Evolutionary conservation across 2,797 vertebrate genomes (phyloP).

Genomic region (Macrochelys suwanniensis): DNA sequence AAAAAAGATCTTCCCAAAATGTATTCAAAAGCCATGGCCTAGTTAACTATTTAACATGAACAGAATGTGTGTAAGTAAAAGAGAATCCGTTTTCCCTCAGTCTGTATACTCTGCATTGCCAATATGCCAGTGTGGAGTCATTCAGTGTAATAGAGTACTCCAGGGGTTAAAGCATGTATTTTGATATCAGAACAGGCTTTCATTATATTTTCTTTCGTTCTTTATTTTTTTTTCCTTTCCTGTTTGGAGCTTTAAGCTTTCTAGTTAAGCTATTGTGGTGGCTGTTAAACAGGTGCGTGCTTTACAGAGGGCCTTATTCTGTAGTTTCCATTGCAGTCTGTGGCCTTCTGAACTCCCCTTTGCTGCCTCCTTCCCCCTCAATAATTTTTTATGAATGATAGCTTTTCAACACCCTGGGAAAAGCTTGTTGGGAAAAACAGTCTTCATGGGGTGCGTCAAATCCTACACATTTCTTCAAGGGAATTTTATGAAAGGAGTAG

Average conservation of each 20-base stretch:
- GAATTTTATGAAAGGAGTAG: slow-evolving; percentile 69
- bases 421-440: slow-evolving; percentile 74
- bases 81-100: background rate
- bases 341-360: slow-evolving; percentile 81
- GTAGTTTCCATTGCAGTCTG: slow-evolving; percentile 74
- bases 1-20: background rate
- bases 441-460: slow-evolving; percentile 72
- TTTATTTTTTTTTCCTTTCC: background rate
- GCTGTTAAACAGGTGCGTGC: slow-evolving; percentile 84
- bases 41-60: background rate
- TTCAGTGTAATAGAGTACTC: slow-evolving; percentile 15
- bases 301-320: slow-evolving; percentile 83
- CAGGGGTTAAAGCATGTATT: slow-evolving; percentile 74
- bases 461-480: slow-evolving; percentile 72
- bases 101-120: background rate
- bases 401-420: slow-evolving; percentile 83
- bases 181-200: slow-evolving; percentile 82
- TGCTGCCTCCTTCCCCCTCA: slow-evolving; percentile 79
- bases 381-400: slow-evolving; percentile 83
- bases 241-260: slow-evolving; percentile 74
- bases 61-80: background rate
- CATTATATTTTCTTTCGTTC: slow-evolving; percentile 81
- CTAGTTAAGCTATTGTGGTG: slow-evolving; percentile 82
- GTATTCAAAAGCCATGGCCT: background rate
- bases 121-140: background rate